Base-by-base conservation (phyloP, 2,888 invertebrate species). In the Lepetodrilus schrolli region DNA sequence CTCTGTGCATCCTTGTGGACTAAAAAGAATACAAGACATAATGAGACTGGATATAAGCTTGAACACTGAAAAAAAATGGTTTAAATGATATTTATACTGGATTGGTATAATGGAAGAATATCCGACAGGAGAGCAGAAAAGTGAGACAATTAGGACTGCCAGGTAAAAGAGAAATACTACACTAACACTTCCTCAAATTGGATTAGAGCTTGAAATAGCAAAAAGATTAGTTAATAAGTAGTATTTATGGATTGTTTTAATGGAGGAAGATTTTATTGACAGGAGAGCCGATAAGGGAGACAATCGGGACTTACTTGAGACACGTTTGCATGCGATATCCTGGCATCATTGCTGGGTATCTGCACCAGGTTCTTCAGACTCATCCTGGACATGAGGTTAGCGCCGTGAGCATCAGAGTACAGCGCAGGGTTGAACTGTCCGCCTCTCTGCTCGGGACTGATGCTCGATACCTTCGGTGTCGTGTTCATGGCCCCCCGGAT, bases 391-490 rank as follows among this genome's bases (percentile, higher is more conserved):
- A 72, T 26, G 4, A 47, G 47, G 26, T 47, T 68, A 23, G 37
- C 37, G 8, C 66, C 66, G 26, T 66, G 36, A 36, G 36, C 37
- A 20, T 38, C 38, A 10, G 65, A 37, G 23, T 58, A 65, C 21
- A 48, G 47, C 13, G 48, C 48, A 17, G 50, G 70, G 26, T 70
- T 70, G 17, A 48, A 72, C 3, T 58, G 65, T 7, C 37, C 50
- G 13, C 21, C 21, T 36, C 48, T 38, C 10, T 72, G 72, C n/a
- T 72, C 65, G 10, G 72, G 72, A 66, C 72, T 72, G 10, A 72
- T 65, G 26, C 72, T 65, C 17, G 65, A 72, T 7, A 26, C 38
- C 66, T 48, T 72, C 23, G 72, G 72, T 13, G 21, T 20, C 36
- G 48, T 21, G 26, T 21, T 43, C 26, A 38, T 26, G 2, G 43